Base-by-base conservation (phyloP, 1,140 invertebrate genomes). In the Luehdorfia chinensis region DNA sequence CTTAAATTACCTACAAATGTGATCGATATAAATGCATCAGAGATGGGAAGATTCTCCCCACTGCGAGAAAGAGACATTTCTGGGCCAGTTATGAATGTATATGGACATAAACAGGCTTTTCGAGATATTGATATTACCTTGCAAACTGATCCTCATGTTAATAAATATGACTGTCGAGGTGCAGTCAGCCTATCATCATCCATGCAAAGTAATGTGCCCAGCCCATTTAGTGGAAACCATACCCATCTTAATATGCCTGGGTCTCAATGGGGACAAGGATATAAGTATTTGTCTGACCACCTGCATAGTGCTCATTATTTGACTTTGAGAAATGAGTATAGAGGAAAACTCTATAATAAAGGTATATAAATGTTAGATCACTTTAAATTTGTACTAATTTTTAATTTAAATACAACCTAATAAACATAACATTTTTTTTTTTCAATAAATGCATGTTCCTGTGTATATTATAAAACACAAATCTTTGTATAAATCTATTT, bases 141-240 rank as follows among this genome's bases (percentile, higher is more conserved):
- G 9, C 73, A 75, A 46, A 61, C 56, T 41, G 90, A 92, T 72
- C 87, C 85, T 0, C 88, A 90, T 63, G 75, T 91, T 1, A 90
- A 90, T 34, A 91, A 90, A n/a, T 93, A 93, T 73, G 92, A 93
- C 59, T 92, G 90, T 47, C 86, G 87, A n/a, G 91, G 91, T 8
- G 87, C 90, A 1, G 87, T 93, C 1, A 93, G 88, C 72, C 71
- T 93, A 1, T 90, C 90, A 51, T 90, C 91, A 1, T 89, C 88
- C 0, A 93, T 93, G 92, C 93, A 94, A 66, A 93, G 88, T 16
- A 93, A 92, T 76, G 93, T 94, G 0, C 92, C 93, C 0, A 88
- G 89, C 37, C 93, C 92, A n/a, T 92, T 90, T 58, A 87, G 84
- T 34, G 88, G 91, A 0, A 87, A 84, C 45, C 88, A 90, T 14